These are phyloP conservation scores for Philaethria dido DNA, from an alignment of 2,888 invertebrate genomes.

Conservation along the genomic window DNA sequence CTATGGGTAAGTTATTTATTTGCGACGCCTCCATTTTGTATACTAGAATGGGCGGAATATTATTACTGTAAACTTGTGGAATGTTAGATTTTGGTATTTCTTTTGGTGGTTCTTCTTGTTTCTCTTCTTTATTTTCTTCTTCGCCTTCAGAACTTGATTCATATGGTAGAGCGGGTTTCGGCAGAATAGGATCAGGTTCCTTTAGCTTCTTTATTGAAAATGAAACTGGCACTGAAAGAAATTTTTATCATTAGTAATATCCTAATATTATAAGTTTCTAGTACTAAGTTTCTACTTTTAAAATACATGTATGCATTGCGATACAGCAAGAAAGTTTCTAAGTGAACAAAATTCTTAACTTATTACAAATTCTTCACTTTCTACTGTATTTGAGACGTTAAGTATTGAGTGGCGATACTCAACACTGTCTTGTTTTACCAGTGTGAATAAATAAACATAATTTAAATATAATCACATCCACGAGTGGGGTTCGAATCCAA, in stretches of 20 bases:
- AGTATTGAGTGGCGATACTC: too few species aligned
- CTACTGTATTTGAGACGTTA: too few species aligned
- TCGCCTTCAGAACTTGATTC: conserved; percentile 89
- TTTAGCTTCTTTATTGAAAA: conserved; percentile 94
- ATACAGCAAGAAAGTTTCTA: too few species aligned
- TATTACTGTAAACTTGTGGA: conserved; percentile 49
- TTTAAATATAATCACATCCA: too few species aligned
- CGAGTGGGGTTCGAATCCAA: too few species aligned
- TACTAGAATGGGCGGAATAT: conserved; percentile 62
- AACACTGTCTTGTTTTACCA: too few species aligned
- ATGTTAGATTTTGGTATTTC: conserved; percentile 46
- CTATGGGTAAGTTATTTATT: conserved; percentile 54
- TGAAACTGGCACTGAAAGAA: conserved; percentile 87
- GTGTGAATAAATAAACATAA: too few species aligned
- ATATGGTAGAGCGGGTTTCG: conserved; percentile 90
- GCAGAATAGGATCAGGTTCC: conserved; percentile 86
- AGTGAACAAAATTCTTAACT: too few species aligned
- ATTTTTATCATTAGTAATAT: neutral
- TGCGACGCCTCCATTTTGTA: conserved; percentile 67
- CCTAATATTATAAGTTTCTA: too few species aligned
- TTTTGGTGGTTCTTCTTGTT: conserved; percentile 46
- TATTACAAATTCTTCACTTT: too few species aligned
- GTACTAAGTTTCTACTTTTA: too few species aligned
- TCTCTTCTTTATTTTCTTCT: conserved; percentile 64
- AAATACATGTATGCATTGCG: too few species aligned